Conservation (phyloP, 2,888 invertebrate species). For the Acanthosepion esculentum region DNA sequence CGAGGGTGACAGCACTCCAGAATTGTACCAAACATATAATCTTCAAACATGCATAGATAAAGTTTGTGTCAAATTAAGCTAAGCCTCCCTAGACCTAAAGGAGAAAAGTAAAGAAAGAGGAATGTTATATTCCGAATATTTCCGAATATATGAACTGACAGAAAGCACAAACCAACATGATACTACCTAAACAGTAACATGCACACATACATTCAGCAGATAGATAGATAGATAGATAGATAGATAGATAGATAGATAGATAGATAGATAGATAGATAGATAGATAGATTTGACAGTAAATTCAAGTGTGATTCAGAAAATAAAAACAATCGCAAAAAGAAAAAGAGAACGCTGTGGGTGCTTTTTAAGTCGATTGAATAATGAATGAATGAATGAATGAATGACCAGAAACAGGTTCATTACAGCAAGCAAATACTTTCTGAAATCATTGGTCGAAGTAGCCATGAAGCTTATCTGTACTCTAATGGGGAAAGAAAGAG, state of each 20-base stretch:
- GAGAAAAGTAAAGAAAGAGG: too few relatives aligned
- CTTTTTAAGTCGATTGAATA: not conserved
- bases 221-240: not conserved
- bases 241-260: not conserved
- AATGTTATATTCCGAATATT: too few relatives aligned
- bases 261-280: constrained; percentile 37
- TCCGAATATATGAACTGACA: too few relatives aligned
- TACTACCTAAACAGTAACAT: too few relatives aligned
- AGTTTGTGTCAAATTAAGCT: too few relatives aligned
- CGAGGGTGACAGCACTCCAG: not conserved
- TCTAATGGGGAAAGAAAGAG: constrained; percentile 24
- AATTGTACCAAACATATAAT: not conserved
- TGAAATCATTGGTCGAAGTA: not conserved
- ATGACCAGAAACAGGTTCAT: constrained; percentile 1
- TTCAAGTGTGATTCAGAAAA: not conserved
- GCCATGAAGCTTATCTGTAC: not conserved
- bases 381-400: too few relatives aligned
- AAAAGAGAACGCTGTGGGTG: not conserved
- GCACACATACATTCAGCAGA: too few relatives aligned
- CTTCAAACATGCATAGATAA: too few relatives aligned
- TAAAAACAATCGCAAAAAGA: not conserved
- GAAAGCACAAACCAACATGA: too few relatives aligned
- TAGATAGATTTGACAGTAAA: not conserved
- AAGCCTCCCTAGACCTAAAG: too few relatives aligned
- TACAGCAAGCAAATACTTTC: not conserved